Conservation (phyloP, 1,140 invertebrate species). For the Zaprionus kolodkinae region DNA sequence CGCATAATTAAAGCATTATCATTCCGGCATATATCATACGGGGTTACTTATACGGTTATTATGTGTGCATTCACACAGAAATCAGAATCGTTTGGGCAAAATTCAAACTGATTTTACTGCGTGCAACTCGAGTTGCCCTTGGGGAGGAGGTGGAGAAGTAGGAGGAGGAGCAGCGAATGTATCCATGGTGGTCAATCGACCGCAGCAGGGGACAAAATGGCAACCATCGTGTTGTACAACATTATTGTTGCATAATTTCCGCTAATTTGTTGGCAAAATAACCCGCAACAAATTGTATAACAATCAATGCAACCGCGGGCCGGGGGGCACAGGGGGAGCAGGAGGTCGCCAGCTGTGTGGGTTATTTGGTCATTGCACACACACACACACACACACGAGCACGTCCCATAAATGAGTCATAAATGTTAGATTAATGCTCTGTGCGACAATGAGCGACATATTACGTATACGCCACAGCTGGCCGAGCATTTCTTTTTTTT, state of each 20-base stretch:
- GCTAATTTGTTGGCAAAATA: constrained; percentile 69
- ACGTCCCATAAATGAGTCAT: constrained; percentile 64
- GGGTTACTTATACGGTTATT: constrained; percentile 1
- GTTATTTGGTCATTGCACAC: constrained; percentile 50
- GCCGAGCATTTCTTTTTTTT: constrained; percentile 20
- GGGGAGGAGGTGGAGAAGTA: too few relatives aligned
- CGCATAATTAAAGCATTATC: constrained; percentile 68
- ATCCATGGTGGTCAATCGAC: constrained; percentile 2
- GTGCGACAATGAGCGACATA: constrained; percentile 47
- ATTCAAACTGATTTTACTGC: neutral
- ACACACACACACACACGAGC: constrained; percentile 47
- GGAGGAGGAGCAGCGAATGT: neutral
- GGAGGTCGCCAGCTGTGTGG: constrained; percentile 62
- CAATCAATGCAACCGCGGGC: constrained; percentile 47
- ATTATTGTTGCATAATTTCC: constrained; percentile 76
- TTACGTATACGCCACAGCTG: constrained; percentile 25
- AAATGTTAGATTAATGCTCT: constrained; percentile 71
- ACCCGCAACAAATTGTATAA: constrained; percentile 45
- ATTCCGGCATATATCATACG: constrained; percentile 23
- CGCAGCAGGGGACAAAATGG: constrained; percentile 41
- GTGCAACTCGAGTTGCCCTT: neutral
- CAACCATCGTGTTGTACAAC: constrained; percentile 30
- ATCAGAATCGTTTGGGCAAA: constrained; percentile 2
- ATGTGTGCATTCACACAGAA: neutral
- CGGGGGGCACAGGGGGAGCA: neutral